Percentiles rank a stretch among this genome's conserved stretches.
Conservation (phyloP, 2,888 invertebrate species). For the Sclerodermus sp. region DNA sequence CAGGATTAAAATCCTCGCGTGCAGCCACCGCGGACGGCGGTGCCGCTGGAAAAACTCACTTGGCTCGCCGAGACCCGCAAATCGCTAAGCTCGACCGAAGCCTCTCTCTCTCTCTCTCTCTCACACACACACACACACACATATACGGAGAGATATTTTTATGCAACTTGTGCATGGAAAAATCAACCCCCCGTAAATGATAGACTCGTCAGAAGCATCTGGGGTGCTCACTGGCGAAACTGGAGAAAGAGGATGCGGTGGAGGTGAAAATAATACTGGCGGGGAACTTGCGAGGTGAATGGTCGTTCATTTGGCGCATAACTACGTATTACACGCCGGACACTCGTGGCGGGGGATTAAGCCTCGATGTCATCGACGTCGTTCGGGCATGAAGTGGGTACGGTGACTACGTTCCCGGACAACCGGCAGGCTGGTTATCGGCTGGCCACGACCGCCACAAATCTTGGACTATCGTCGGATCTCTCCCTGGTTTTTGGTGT, state of each 20-base stretch:
- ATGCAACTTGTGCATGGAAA: too few species aligned
- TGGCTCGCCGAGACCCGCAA: too few species aligned
- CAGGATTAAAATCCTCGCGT: constrained; percentile 30
- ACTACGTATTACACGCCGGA: constrained; percentile 18
- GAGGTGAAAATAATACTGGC: too few species aligned
- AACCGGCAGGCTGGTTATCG: constrained; percentile 41
- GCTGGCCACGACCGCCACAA: constrained; percentile 48
- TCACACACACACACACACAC: too few species aligned
- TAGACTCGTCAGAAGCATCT: too few species aligned
- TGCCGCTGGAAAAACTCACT: too few species aligned
- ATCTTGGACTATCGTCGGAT: constrained; percentile 49
- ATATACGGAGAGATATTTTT: too few species aligned
- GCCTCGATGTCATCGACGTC: constrained; percentile 33
- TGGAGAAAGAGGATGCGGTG: too few species aligned
- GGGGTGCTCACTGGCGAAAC: too few species aligned
- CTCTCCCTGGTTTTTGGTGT: constrained; percentile 47
- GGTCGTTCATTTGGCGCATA: neutral
- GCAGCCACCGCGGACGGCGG: constrained; percentile 5
- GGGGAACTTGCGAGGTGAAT: too few species aligned
- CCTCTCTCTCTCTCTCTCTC: constrained; percentile 1
- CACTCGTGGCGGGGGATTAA: constrained; percentile 25
- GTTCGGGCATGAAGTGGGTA: constrained; percentile 26
- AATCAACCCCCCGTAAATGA: too few species aligned
- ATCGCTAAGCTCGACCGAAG: neutral
- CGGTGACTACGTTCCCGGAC: constrained; percentile 28